phyloP scores from a whole-genome alignment of 2,888 invertebrate genomes.

The Celastrina argiolus region DNA sequence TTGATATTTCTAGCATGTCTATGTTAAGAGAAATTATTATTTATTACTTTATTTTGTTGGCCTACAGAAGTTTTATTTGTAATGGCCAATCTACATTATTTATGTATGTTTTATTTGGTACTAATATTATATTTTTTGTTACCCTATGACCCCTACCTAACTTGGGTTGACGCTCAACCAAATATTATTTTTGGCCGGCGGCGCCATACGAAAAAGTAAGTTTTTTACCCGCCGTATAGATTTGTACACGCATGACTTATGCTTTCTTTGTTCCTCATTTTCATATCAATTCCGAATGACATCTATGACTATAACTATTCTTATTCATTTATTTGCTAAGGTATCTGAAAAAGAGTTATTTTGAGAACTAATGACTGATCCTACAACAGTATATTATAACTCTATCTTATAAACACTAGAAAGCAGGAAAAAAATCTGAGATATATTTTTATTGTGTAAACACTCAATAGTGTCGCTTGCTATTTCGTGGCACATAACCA shows the following conservation, averaged over 20 bases:
- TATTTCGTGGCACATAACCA: too few relatives aligned
- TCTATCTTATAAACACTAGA: too few relatives aligned
- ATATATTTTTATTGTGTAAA: too few relatives aligned
- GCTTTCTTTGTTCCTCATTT: slow-evolving; percentile 25
- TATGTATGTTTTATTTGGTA: slow-evolving; percentile 44
- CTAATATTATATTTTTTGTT: slow-evolving; percentile 74
- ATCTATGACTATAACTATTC: not conserved
- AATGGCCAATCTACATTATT: slow-evolving; percentile 27
- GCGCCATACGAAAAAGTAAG: slow-evolving; percentile 66
- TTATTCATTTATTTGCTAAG: not conserved
- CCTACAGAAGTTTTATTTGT: slow-evolving; percentile 23
- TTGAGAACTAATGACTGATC: too few relatives aligned
- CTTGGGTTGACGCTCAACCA: slow-evolving; percentile 63
- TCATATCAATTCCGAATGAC: not conserved
- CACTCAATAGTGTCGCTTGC: too few relatives aligned
- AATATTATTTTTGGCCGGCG: slow-evolving; percentile 59
- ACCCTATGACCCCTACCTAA: slow-evolving; percentile 67
- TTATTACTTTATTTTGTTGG: slow-evolving; percentile 20
- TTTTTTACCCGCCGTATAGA: slow-evolving; percentile 47
- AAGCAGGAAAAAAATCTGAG: too few relatives aligned
- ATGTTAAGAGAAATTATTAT: slow-evolving; percentile 1
- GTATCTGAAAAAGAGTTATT: not conserved
- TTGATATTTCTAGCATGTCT: slow-evolving; percentile 1
- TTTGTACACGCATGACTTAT: slow-evolving; percentile 53
- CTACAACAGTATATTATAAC: too few relatives aligned